Evolutionary conservation across 2,797 vertebrate genomes (phyloP).

Genomic region (Periparus ater): DNA sequence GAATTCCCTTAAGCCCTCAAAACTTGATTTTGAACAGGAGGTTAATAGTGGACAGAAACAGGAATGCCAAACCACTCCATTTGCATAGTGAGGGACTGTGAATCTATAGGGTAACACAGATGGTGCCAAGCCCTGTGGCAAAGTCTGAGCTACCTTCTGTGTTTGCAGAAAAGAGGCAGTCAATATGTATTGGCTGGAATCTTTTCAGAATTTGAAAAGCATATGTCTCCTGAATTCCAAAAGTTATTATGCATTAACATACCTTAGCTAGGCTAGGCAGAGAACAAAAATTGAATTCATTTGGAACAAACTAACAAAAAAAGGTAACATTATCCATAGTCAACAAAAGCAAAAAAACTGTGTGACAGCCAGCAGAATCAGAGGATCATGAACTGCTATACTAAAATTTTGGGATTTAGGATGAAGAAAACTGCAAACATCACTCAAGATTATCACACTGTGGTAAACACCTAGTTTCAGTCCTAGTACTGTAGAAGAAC

Average conservation of each 20-base stretch:
- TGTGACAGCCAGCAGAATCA: background rate
- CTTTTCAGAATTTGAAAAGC: conserved; percentile 54
- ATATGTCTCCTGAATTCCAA: conserved; percentile 55
- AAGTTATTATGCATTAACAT: conserved; percentile 56
- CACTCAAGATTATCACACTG: background rate
- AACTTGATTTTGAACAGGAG: conserved; percentile 64
- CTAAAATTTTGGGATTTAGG: background rate
- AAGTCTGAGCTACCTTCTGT: conserved; percentile 62
- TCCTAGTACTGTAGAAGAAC: background rate
- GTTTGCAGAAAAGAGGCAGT: conserved; percentile 39
- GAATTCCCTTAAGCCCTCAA: conserved; percentile 53
- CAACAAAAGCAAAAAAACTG: background rate
- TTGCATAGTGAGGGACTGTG: conserved; percentile 62
- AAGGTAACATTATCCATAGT: background rate
- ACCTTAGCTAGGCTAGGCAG: conserved; percentile 16
- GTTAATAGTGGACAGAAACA: conserved; percentile 56
- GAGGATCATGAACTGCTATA: background rate
- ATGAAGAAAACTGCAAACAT: background rate
- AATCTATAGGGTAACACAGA: conserved; percentile 68
- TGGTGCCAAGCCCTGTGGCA: conserved; percentile 65
- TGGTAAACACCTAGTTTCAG: background rate
- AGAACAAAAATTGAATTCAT: conserved; percentile 8
- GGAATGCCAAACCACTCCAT: conserved; percentile 59
- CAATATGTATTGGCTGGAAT: conserved; percentile 55
- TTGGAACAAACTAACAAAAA: background rate